These are phyloP conservation scores for Lithophane ornitopus DNA, from an alignment of 2,888 invertebrate genomes.

Conservation along the genomic window DNA sequence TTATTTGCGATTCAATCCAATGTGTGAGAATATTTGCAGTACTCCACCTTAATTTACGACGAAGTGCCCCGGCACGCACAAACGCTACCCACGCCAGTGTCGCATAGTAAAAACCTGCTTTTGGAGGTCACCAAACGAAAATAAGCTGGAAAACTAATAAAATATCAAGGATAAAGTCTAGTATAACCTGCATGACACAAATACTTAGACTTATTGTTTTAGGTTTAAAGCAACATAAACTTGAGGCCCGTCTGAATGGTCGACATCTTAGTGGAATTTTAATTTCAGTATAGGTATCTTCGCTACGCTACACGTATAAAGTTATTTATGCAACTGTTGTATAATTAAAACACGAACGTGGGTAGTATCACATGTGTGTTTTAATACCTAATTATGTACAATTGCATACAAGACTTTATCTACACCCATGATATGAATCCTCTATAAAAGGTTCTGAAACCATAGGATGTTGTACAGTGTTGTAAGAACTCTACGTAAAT, in stretches of 20 bases:
- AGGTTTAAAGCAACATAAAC: neutral
- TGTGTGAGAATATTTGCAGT: constrained; percentile 54
- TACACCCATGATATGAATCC: no score
- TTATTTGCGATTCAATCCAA: constrained; percentile 31
- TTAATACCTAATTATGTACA: no score
- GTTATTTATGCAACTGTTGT: no score
- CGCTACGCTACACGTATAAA: no score
- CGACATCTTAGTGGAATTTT: neutral
- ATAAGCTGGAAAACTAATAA: constrained; percentile 55
- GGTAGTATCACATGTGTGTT: no score
- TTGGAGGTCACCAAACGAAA: constrained; percentile 47
- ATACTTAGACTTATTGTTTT: constrained; percentile 22
- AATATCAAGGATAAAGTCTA: constrained; percentile 49
- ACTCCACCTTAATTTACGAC: constrained; percentile 53
- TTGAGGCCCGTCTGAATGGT: neutral
- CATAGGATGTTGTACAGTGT: no score
- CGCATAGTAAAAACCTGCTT: constrained; percentile 53
- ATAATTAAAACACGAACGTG: no score
- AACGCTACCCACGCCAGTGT: constrained; percentile 50
- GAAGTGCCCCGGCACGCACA: constrained; percentile 49
- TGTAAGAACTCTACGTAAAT: no score
- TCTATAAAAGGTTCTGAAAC: no score
- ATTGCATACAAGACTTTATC: no score
- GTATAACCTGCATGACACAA: constrained; percentile 8
- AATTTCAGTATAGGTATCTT: neutral